Evolutionary conservation across 2,888 invertebrate species (phyloP), one percentile per base, ranked within the genome.

Genomic region (Meloe dianella): DNA sequence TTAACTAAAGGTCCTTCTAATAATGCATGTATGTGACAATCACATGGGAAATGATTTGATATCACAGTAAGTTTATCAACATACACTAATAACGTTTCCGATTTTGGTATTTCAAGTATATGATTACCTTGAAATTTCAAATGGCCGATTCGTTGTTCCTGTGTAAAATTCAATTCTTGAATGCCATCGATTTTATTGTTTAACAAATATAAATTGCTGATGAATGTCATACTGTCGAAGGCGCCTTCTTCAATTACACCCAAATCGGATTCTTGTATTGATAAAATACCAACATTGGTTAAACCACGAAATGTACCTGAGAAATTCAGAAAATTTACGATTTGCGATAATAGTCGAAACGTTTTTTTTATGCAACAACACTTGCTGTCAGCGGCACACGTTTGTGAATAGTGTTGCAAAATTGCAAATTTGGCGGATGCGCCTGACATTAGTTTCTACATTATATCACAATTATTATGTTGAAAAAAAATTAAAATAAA

Each of bases 181-280:
- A 95, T 89, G 0, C 89, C 89, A 77, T 94, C 94, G 70, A 95
- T 92, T 84, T 94, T 95, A 80, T 95, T 95, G 80, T 94, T 94
- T 47, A 93, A 85, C 73, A 95, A 88, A 79, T 93, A 92, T 32
- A 95, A 84, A 56, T 87, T 88, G 60, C 90, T 90, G 47, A 95
- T 90, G 74, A 90, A 88, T 22, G 88, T 86, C 58, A 95, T 84
- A 0, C 93, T 93, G 61, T 90, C 89, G 79, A 95, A 95, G 0
- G 93, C 93, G 59, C 92, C 90, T 17, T 89, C 86, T 73, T 88
- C 87, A 54, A 95, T 88, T 9, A 91, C 85, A 0, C 94, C 94
- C 58, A 95, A 84, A 80, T 94, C 94, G 7, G 94, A 94, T 77
- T 94, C 94, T 70, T 94, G 92, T 67, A 94, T 87, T 57, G 92